These are phyloP conservation scores for Ginglymostoma cirratum DNA, from an alignment of 2,113 vertebrate genomes.

Conservation along the genomic window DNA sequence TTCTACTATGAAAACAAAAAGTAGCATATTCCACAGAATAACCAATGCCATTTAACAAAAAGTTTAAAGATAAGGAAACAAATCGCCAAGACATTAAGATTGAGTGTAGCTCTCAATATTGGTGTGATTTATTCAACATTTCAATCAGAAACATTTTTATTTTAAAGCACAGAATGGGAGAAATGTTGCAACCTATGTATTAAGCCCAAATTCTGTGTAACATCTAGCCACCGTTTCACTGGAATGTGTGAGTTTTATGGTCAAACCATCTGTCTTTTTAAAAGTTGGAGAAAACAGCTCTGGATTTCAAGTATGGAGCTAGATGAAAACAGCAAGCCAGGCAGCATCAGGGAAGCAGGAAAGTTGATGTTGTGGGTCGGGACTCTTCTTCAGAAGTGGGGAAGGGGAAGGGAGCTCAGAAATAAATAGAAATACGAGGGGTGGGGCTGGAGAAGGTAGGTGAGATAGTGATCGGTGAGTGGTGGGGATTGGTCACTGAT, in stretches of 20 bases:
- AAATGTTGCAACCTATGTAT: background rate
- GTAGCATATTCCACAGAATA: background rate
- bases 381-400: no score
- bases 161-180: background rate
- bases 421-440: no score
- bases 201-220: background rate
- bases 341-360: no score
- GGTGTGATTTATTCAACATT: background rate
- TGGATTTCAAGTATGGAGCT: background rate
- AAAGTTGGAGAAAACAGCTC: background rate
- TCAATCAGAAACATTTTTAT: background rate
- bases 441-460: no score
- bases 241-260: background rate
- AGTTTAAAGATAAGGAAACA: background rate
- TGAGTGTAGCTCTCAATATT: background rate
- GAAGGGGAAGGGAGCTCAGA: no score
- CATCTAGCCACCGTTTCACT: background rate
- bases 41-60: background rate
- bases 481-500: no score
- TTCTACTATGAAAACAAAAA: background rate
- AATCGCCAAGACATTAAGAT: background rate
- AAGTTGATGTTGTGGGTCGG: no score
- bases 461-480: no score
- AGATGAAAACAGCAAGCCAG: no score
- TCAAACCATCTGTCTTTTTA: background rate